Evolutionary conservation across 35 echinoderm and acorn worm species (phyloP).

Genomic region (Hemicentrotus pulcherrimus): DNA sequence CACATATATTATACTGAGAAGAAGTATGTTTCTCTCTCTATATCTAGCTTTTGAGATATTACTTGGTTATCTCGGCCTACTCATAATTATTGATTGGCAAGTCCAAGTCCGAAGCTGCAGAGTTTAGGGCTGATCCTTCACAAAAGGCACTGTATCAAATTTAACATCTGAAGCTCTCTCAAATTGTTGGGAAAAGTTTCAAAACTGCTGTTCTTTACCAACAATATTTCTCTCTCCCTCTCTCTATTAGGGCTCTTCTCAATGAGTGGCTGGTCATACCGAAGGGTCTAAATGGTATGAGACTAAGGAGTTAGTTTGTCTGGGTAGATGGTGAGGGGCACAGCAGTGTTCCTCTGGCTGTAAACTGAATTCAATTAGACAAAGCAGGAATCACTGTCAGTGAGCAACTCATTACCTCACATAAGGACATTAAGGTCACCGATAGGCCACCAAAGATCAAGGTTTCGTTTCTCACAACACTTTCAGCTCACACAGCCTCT

Average conservation of each 20-base stretch:
- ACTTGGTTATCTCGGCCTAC: too few species aligned
- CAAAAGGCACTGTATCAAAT: too few species aligned
- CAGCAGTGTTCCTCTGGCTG: slow-evolving; percentile 46
- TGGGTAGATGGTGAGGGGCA: slow-evolving; percentile 46
- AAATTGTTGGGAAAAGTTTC: too few species aligned
- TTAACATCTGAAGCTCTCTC: too few species aligned
- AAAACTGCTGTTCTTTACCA: too few species aligned
- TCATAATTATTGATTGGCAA: too few species aligned
- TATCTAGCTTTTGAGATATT: too few species aligned
- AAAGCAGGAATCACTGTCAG: slow-evolving; percentile 56
- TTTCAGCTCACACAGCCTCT: background rate
- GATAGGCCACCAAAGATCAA: slow-evolving; percentile 41
- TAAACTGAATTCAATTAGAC: slow-evolving; percentile 57
- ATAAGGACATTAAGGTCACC: slow-evolving; percentile 54
- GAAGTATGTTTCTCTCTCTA: too few species aligned
- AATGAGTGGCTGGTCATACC: background rate
- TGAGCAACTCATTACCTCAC: slow-evolving; percentile 53
- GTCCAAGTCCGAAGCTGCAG: too few species aligned
- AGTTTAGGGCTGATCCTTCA: too few species aligned
- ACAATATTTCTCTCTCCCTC: too few species aligned
- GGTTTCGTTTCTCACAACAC: slow-evolving; percentile 36
- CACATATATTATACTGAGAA: too few species aligned
- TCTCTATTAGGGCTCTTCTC: background rate
- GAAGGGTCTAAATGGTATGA: background rate
- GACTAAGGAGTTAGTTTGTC: slow-evolving; percentile 31